Conservation (phyloP, 1,140 invertebrate species). For the Cydia pomonella region DNA sequence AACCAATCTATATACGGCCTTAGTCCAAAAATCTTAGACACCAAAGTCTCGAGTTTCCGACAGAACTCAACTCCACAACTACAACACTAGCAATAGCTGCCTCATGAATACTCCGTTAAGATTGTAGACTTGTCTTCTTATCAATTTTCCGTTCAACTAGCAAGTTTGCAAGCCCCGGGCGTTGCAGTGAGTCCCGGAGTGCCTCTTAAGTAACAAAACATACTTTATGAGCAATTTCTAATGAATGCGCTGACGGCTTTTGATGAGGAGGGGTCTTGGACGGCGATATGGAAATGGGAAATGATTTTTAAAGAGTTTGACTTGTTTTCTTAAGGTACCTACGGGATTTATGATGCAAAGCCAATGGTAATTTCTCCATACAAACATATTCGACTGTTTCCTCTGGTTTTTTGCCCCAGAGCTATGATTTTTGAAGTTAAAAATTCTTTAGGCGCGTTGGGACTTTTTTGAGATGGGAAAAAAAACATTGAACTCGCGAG, state of each 20-base stretch:
- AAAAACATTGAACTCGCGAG: no score
- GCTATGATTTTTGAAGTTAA: no score
- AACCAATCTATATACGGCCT: no score
- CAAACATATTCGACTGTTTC: no score
- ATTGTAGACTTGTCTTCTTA: slow-evolving; percentile 43
- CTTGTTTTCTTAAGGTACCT: no score
- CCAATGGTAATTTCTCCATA: no score
- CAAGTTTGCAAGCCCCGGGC: slow-evolving; percentile 34
- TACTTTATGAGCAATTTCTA: slow-evolving; percentile 38
- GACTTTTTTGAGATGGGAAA: no score
- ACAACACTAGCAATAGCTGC: slow-evolving; percentile 33
- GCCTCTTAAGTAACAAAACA: slow-evolving; percentile 35
- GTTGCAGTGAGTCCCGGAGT: slow-evolving; percentile 35
- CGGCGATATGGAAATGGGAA: background rate
- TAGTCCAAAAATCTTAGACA: background rate
- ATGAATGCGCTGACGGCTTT: slow-evolving; percentile 29
- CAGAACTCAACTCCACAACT: background rate
- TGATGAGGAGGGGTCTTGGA: background rate
- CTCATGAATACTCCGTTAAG: slow-evolving; percentile 46
- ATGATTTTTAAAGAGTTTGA: background rate
- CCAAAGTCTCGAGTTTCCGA: background rate
- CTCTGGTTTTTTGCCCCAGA: no score
- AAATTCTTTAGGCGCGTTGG: no score
- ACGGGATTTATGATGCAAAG: no score
- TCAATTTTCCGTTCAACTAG: slow-evolving; percentile 42